These are phyloP conservation scores for Tortrix viridana DNA, from an alignment of 2,888 invertebrate genomes.

Conservation along the genomic window DNA sequence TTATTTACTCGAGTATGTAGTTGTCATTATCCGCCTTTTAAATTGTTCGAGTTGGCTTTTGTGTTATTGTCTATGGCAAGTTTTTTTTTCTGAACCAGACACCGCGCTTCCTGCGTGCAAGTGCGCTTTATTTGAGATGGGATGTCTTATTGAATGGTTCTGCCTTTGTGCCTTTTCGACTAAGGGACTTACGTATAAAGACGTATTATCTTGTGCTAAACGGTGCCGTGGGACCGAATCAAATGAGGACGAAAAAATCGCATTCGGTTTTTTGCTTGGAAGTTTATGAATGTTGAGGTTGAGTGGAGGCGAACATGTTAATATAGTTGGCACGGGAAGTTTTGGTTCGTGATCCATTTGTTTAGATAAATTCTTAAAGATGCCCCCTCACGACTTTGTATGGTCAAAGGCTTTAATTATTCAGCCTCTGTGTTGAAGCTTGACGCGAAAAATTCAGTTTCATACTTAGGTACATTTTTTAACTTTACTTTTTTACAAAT, in stretches of 20 bases:
- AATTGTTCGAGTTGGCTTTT: slow-evolving; percentile 58
- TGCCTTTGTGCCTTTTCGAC: slow-evolving; percentile 83
- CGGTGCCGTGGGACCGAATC: slow-evolving; percentile 63
- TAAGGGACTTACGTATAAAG: slow-evolving; percentile 71
- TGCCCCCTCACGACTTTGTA: too few relatives aligned
- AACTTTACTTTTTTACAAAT: too few relatives aligned
- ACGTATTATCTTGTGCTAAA: slow-evolving; percentile 64
- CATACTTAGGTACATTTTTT: too few relatives aligned
- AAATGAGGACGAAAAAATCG: slow-evolving; percentile 43
- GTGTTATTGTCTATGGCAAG: slow-evolving; percentile 61
- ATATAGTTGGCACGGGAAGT: too few relatives aligned
- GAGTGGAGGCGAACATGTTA: background rate
- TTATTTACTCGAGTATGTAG: slow-evolving; percentile 30
- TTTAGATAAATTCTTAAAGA: too few relatives aligned
- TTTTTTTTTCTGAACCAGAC: slow-evolving; percentile 67
- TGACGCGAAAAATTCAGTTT: too few relatives aligned
- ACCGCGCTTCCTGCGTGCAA: slow-evolving; percentile 81
- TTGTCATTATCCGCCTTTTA: slow-evolving; percentile 6
- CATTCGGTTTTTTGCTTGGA: slow-evolving; percentile 35
- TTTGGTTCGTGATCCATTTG: too few relatives aligned
- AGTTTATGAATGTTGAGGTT: slow-evolving; percentile 18
- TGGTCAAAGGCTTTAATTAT: too few relatives aligned
- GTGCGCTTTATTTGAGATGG: slow-evolving; percentile 67
- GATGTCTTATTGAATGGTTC: slow-evolving; percentile 64
- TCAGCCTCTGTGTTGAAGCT: too few relatives aligned